Evolutionary conservation across 2,113 vertebrate genomes (phyloP), one percentile per base, ranked within the genome.

Genomic region (Sapayoa aenigma): DNA sequence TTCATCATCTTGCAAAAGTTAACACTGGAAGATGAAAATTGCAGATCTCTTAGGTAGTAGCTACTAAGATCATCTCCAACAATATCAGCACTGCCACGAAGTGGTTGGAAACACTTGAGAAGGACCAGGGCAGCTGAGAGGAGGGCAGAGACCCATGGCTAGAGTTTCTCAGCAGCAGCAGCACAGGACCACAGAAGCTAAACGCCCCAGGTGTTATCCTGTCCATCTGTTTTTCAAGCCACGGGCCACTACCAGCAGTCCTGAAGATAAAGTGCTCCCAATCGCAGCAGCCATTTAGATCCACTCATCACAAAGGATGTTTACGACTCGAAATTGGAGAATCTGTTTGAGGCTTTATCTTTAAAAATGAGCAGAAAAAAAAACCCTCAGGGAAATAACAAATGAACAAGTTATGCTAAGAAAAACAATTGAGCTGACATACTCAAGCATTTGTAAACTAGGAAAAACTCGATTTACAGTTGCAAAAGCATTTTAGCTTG

Each of bases 261-360:
- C 52, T n/a, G 11, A 56, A 63, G 22, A 24, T 23, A 4, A 35
- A 31, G 14, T 2, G n/a, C 35, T 47, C 5, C 0, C 37, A 73
- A 3, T 5, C 1, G 0, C 55, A 60, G 47, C 21, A 6, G 18
- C 25, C 3, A 0, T 6, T 19, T 31, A 14, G 13, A 39, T 6
- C 52, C 52, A 22, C 39, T 28, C 31, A 14, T 11, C 59, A 28
- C 46, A 47, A 46, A 33, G 30, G 50, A 3, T 6, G 9, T 11
- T 33, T 24, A 22, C 47, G 31, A 5, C 30, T 67, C 31, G 33
- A 58, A 79, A 35, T 13, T 13, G 27, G 11, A 55, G 14, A 49
- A 58, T 35, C 41, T 60, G 15, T 46, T n/a, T 22, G 35, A 91
- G 44, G 33, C 7, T 82, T 82, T 47, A 68, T 50, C 65, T 35